Conservation (phyloP, 2,113 vertebrate genomes). For the Pitta sordida region DNA sequence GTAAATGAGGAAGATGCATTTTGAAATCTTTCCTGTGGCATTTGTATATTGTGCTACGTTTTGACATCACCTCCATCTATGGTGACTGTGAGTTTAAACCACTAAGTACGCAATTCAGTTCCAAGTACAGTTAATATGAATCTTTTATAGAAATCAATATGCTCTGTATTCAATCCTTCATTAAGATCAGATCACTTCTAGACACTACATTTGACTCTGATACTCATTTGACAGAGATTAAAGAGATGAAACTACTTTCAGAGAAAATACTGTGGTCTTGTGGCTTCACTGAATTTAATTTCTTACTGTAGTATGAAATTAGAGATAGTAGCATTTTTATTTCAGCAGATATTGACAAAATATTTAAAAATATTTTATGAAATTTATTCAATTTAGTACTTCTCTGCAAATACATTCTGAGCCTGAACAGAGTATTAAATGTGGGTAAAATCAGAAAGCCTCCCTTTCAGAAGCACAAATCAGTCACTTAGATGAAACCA, state of each 20-base stretch:
- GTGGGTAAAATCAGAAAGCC: not conserved
- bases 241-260: not conserved
- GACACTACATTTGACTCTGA: not conserved
- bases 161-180: not conserved
- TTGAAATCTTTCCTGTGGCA: not conserved
- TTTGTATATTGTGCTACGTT: not conserved
- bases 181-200: not conserved
- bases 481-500: not conserved
- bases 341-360: not conserved
- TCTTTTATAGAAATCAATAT: not conserved
- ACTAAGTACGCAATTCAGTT: not conserved
- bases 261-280: not conserved
- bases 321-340: not conserved
- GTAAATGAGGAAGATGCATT: constrained; percentile 52
- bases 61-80: not conserved
- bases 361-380: not conserved
- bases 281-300: not conserved
- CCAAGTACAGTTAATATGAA: not conserved
- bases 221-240: not conserved
- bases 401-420: not conserved
- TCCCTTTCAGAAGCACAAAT: not conserved
- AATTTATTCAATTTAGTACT: not conserved
- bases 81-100: not conserved
- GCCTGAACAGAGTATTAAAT: not conserved
- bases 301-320: not conserved